These are phyloP conservation scores for Sebastes itinus DNA, from an alignment of 2,797 vertebrate species.

Conservation along the genomic window DNA sequence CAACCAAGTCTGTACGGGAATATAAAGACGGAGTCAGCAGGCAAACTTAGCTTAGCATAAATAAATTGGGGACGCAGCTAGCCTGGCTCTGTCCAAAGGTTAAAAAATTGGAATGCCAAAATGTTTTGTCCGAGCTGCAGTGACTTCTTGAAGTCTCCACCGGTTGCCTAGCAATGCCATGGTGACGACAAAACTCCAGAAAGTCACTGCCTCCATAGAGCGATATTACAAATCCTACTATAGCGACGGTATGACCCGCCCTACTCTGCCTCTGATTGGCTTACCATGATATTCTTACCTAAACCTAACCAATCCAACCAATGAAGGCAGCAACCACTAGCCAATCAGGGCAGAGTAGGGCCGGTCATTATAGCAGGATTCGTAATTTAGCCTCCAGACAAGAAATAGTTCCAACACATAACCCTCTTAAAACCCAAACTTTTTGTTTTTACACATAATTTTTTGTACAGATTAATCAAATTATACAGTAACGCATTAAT, in stretches of 20 bases:
- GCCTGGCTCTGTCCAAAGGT: neutral
- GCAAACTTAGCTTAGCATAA: neutral
- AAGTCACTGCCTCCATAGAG: rapidly evolving
- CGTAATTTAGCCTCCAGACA: no score
- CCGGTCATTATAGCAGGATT: no score
- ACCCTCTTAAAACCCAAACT: neutral
- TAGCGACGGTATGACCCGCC: rapidly evolving
- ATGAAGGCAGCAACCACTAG: rapidly evolving
- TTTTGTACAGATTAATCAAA: neutral
- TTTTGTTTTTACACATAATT: neutral
- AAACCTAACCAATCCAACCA: no score
- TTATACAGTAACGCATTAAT: neutral
- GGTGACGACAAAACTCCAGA: neutral
- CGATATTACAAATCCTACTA: no score
- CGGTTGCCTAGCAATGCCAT: neutral
- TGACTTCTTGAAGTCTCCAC: neutral
- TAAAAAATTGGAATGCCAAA: neutral
- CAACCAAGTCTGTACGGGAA: rapidly evolving
- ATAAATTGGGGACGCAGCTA: neutral
- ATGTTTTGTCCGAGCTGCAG: neutral
- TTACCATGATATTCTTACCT: no score
- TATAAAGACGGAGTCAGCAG: neutral
- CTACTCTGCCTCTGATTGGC: no score
- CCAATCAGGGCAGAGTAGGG: no score
- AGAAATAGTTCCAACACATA: no score